Base-by-base conservation (phyloP, 2,888 invertebrate species). In the Tiliacea citrago region DNA sequence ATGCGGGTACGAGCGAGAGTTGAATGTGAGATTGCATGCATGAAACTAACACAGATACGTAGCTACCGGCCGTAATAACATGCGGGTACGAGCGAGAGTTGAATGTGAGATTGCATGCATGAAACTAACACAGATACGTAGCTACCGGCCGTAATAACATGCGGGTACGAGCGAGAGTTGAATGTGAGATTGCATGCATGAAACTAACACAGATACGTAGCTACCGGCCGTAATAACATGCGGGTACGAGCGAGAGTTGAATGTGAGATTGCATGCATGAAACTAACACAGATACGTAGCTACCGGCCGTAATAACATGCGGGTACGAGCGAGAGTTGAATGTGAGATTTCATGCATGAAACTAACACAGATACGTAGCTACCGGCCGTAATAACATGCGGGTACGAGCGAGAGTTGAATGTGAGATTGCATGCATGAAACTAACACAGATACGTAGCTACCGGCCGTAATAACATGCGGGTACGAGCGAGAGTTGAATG, bases 61-160 rank as follows among this genome's bases (percentile, higher is more conserved):
- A 60, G 51, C 39, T 16, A 45, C 42, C 16, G 45, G 24, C 21
- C 35, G 45, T 58, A 45, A 74, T 63, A 42, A 39, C 61, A 68
- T 71, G n/a, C 57, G 24, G 51, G 29, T 71, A n/a, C n/a, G n/a
- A n/a, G n/a, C 35, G 21, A 18, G 21, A 53, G 18, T 42, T 61
- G 13, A 65, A 61, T 67, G 21, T 47, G 55, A 70, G 13, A 49
- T 61, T 45, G 24, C 29, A 69, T 69, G 10, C 53, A 49, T 63
- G 10, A n/a, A 16, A 42, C 12, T 51, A 45, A 21, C 29, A 57
- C 18, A 61, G 13, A 73, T 21, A 72, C 18, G 16, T 57, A 60
- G 51, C 39, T 16, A 45, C 42, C 16, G 45, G 24, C 21, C 35
- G 45, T 58, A 45, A 74, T 63, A 42, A 39, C 61, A 68, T 71